phyloP scores from a whole-genome alignment of 2,888 invertebrate species.

The Ommatoiulus sabulosus region DNA sequence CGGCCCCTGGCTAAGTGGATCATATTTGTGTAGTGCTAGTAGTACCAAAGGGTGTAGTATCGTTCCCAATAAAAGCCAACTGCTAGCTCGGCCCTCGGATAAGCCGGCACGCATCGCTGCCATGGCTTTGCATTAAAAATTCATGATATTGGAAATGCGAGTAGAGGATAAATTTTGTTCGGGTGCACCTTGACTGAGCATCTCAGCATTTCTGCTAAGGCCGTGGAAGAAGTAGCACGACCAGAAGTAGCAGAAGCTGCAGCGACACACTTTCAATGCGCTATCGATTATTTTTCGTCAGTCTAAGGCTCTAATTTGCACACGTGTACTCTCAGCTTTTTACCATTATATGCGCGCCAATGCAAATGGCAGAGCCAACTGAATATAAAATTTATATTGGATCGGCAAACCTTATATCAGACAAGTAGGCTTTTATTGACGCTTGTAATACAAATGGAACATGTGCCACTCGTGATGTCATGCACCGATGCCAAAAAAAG shows the following conservation, averaged over 20 bases:
- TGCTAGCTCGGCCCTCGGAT: conserved; percentile 17
- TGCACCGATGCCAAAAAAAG: background rate
- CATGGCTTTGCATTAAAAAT: conserved; percentile 39
- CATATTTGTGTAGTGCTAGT: conserved; percentile 44
- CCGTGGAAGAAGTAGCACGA: background rate
- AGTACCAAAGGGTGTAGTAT: conserved; percentile 45
- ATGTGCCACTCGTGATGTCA: conserved; percentile 46
- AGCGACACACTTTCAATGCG: background rate
- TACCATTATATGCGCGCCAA: conserved; percentile 17
- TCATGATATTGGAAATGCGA: conserved; percentile 41
- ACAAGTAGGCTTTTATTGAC: conserved; percentile 26
- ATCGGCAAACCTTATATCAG: conserved; percentile 47
- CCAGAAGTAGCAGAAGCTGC: no score
- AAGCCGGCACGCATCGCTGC: conserved; percentile 41
- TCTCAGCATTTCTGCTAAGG: background rate
- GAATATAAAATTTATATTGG: conserved; percentile 48
- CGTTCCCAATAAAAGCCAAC: conserved; percentile 14
- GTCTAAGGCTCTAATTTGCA: conserved; percentile 37
- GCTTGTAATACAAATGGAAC: conserved; percentile 39
- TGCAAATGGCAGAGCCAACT: conserved; percentile 47
- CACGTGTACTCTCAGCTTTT: conserved; percentile 45
- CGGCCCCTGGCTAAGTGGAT: conserved; percentile 35
- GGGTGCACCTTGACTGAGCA: background rate
- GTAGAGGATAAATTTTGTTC: conserved; percentile 5
- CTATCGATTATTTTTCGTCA: conserved; percentile 29